These are phyloP conservation scores for Nothocercus julius DNA, from an alignment of 2,113 vertebrate species.

Conservation along the genomic window DNA sequence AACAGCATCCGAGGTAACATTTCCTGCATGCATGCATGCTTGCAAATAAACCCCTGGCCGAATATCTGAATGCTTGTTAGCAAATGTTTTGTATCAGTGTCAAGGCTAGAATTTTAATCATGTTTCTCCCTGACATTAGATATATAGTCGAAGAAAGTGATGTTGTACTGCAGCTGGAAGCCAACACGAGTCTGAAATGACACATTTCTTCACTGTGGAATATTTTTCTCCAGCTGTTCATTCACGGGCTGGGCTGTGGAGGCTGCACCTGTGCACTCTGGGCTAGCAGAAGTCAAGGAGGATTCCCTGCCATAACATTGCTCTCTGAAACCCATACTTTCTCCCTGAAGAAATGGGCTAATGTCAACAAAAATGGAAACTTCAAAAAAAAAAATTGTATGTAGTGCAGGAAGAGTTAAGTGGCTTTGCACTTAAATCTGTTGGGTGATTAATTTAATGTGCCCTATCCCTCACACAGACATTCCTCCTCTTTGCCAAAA, in stretches of 20 bases:
- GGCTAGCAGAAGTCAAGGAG: constrained; percentile 14
- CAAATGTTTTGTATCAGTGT: constrained; percentile 6
- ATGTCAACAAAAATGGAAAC: constrained; percentile 52
- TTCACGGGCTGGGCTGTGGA: fast-evolving
- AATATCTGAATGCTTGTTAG: background rate
- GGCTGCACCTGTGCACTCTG: background rate
- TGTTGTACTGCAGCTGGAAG: constrained; percentile 39
- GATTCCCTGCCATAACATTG: constrained; percentile 47
- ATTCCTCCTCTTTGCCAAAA: constrained; percentile 51
- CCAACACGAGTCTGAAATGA: background rate
- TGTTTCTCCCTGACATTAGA: constrained; percentile 13
- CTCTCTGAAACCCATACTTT: constrained; percentile 32
- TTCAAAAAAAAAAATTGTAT: constrained; percentile 7
- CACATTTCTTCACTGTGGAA: background rate
- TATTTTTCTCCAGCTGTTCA: constrained; percentile 54
- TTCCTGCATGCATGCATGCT: background rate
- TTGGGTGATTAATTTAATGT: constrained; percentile 41
- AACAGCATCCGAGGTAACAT: background rate
- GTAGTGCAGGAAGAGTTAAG: background rate
- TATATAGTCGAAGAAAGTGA: background rate
- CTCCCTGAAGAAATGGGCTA: constrained; percentile 27
- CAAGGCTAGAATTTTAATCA: constrained; percentile 47
- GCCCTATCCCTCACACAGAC: constrained; percentile 17
- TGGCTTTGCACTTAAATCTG: constrained; percentile 14
- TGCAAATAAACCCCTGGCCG: background rate